These are phyloP conservation scores for Cichlasoma orientale DNA, from an alignment of 2,797 vertebrate genomes.

Conservation along the genomic window DNA sequence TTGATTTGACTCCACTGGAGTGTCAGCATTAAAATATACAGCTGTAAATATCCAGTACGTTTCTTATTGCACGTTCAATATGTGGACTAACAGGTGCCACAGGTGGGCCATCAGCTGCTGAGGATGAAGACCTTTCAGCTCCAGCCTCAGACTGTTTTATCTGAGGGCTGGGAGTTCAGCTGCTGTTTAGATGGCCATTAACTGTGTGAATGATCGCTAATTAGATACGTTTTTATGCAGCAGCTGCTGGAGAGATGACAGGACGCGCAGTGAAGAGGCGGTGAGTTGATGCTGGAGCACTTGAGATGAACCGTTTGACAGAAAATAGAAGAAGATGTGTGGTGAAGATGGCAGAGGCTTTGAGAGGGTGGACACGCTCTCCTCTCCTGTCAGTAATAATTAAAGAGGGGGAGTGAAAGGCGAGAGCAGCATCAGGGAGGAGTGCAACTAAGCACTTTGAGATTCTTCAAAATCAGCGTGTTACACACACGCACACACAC, in stretches of 20 bases:
- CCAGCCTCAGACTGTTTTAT: background rate
- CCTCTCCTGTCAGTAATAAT: slow-evolving; percentile 50
- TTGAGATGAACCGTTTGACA: background rate
- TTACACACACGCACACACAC: slow-evolving; percentile 26
- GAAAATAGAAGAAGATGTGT: background rate
- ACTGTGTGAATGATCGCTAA: background rate
- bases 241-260: background rate
- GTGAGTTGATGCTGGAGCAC: background rate
- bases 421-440: slow-evolving; percentile 30
- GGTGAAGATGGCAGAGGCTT: background rate
- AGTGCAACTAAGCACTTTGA: slow-evolving; percentile 47
- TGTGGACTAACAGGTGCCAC: background rate
- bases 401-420: slow-evolving; percentile 55
- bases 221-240: background rate
- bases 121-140: background rate
- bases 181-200: background rate
- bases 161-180: background rate
- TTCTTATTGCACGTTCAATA: background rate
- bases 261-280: background rate
- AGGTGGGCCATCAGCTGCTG: background rate
- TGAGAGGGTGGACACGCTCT: background rate
- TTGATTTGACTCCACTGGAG: background rate
- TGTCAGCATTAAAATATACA: background rate
- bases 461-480: slow-evolving; percentile 51
- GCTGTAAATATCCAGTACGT: too few species aligned